Conservation (phyloP, 2,113 vertebrate species). For the Leucopternis melanops region DNA sequence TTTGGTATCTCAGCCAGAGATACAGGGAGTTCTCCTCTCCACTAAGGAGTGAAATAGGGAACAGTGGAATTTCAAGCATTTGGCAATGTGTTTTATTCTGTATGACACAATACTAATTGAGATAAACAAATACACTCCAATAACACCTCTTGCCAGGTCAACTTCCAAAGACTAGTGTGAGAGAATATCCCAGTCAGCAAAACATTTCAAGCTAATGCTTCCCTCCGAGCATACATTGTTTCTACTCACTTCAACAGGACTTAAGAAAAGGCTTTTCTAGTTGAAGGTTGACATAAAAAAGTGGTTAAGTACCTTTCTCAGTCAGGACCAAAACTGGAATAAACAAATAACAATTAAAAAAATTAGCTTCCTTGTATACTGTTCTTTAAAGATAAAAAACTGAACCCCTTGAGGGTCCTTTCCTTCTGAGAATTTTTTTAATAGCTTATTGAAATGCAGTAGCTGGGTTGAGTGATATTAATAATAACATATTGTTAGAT, state of each 20-base stretch:
- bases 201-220: not conserved
- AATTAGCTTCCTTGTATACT: not conserved
- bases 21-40: not conserved
- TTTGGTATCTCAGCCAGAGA: not conserved
- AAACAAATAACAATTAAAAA: not conserved
- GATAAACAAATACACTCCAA: not conserved
- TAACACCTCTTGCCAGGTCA: not conserved
- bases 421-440: not conserved
- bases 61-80: slow-evolving; percentile 30
- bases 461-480: not conserved
- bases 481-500: not conserved
- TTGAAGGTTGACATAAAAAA: not conserved
- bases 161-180: not conserved
- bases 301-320: not conserved
- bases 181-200: not conserved
- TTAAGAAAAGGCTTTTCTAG: not conserved
- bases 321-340: not conserved
- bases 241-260: not conserved
- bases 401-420: not conserved
- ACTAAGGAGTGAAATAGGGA: not conserved
- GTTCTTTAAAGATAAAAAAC: not conserved
- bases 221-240: not conserved
- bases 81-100: not conserved
- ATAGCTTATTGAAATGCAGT: not conserved
- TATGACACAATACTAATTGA: slow-evolving; percentile 15